A percentile compares a stretch with the other conserved stretches of the same genome.
Evolutionary conservation across 2,888 invertebrate species (phyloP).

Genomic region (Polydrusus cervinus): DNA sequence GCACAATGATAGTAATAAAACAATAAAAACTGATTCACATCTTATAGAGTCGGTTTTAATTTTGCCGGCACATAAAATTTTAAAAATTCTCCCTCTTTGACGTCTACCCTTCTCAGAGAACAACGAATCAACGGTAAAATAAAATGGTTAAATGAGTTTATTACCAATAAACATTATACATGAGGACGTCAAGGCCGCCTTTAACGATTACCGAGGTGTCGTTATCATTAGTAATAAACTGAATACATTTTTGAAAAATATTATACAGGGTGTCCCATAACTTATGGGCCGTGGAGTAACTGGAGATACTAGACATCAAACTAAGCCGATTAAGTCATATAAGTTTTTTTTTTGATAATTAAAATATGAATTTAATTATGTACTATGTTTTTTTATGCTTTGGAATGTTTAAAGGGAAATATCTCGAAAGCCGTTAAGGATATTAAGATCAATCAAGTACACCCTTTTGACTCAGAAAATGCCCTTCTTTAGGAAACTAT

Average conservation of each 20-base stretch:
- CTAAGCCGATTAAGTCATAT: no score
- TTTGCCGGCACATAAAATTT: constrained; percentile 43
- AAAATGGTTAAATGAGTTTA: constrained; percentile 69
- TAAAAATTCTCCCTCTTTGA: constrained; percentile 34
- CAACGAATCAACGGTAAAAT: constrained; percentile 56
- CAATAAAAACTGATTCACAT: constrained; percentile 15
- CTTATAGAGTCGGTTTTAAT: constrained; percentile 33
- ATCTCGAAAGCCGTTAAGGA: no score
- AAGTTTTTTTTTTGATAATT: no score
- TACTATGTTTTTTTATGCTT: no score
- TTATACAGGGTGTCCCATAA: no score
- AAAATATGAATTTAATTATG: no score
- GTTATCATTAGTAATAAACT: constrained; percentile 70
- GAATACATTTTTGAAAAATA: constrained; percentile 62
- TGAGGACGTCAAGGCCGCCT: constrained; percentile 63
- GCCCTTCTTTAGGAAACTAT: no score
- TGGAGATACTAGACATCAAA: no score
- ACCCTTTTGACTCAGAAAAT: no score
- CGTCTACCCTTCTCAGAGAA: constrained; percentile 28
- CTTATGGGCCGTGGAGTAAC: no score
- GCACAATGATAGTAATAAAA: constrained; percentile 22
- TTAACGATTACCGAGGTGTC: constrained; percentile 66
- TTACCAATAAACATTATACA: constrained; percentile 63
- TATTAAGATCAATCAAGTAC: no score
- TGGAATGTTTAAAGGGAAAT: no score